Conservation (phyloP, 2,113 vertebrate genomes). For the Corythaixoides concolor region DNA sequence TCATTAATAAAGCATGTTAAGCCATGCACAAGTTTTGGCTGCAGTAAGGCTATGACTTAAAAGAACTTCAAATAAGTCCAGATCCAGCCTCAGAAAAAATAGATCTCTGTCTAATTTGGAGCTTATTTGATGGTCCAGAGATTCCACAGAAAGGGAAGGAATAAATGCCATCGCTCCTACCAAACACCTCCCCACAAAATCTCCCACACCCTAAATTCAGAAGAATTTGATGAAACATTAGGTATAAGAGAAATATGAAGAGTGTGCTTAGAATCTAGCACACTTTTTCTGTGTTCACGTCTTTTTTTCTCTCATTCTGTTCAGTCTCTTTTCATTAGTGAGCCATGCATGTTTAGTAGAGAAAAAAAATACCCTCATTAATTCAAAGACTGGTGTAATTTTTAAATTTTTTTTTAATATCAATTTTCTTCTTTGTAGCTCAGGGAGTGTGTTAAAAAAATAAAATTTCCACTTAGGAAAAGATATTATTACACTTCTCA, state of each 20-base stretch:
- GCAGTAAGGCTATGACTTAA: background rate
- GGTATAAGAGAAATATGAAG: background rate
- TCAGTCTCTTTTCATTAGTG: background rate
- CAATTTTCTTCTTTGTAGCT: background rate
- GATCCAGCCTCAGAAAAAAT: background rate
- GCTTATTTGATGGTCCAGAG: background rate
- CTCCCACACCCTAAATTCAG: background rate
- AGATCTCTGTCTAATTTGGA: background rate
- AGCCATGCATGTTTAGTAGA: background rate
- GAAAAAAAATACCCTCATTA: background rate
- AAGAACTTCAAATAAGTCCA: background rate
- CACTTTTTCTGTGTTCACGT: background rate
- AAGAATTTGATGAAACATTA: background rate
- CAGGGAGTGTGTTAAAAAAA: background rate
- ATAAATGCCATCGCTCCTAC: background rate
- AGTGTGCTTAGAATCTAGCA: background rate
- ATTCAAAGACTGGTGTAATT: background rate
- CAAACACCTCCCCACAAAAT: accelerated
- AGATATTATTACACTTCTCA: background rate
- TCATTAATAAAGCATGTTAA: background rate
- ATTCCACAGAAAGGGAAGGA: background rate
- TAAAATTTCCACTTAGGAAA: background rate
- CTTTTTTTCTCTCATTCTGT: background rate
- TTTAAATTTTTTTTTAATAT: background rate
- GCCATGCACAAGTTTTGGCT: background rate